Evolutionary conservation across 2,888 invertebrate species (phyloP).

Genomic region (Clusia tigrina): DNA sequence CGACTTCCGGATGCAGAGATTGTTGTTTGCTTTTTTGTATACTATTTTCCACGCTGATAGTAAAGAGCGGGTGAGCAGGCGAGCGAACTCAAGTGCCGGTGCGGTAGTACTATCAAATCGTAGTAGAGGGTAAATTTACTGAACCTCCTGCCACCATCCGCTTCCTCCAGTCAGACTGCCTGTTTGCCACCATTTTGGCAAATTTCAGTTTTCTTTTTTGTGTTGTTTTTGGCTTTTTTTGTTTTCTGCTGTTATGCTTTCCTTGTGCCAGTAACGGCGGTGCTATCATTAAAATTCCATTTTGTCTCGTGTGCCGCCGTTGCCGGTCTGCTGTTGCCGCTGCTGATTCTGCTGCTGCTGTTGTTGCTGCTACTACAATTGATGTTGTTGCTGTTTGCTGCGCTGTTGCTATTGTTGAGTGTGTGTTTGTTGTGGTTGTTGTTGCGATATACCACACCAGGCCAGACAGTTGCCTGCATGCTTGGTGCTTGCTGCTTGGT

Average conservation of each 20-base stretch:
- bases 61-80: too few relatives aligned
- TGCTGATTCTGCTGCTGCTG: constrained; percentile 19
- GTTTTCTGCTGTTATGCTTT: neutral
- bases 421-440: constrained; percentile 37
- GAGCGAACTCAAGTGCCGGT: constrained; percentile 5
- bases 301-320: constrained; percentile 41
- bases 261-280: neutral
- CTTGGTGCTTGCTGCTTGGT: constrained; percentile 28
- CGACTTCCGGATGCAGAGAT: neutral
- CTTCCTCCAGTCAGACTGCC: neutral
- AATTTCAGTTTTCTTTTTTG: constrained; percentile 11
- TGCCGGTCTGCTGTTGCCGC: constrained; percentile 24
- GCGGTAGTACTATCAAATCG: constrained; percentile 2
- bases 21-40: too few relatives aligned
- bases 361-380: constrained; percentile 19
- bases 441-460: constrained; percentile 37
- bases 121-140: neutral
- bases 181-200: neutral
- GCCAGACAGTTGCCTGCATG: constrained; percentile 32
- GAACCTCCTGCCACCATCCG: too few relatives aligned
- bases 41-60: constrained; percentile 1
- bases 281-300: constrained; percentile 51
- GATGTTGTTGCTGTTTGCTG: constrained; percentile 23
- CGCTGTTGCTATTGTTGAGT: constrained; percentile 32
- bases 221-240: constrained; percentile 22